Percentiles rank a stretch among this genome's conserved stretches.
phyloP scores from a whole-genome alignment of 1,140 invertebrate species.

The Dendroctonus valens region DNA sequence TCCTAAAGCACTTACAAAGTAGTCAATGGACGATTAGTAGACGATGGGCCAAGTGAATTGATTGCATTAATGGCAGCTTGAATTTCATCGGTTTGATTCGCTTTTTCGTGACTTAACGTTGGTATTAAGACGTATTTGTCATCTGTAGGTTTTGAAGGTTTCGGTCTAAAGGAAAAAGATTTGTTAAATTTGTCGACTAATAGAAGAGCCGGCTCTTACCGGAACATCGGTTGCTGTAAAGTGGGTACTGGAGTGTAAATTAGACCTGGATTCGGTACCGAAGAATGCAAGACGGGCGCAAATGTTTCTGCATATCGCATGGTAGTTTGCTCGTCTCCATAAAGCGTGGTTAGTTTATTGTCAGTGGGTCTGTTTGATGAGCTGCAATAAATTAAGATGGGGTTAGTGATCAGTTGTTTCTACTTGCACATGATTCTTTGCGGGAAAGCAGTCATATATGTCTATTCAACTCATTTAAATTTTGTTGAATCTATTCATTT shows the following conservation, averaged over 20 bases:
- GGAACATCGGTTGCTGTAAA: slow-evolving; percentile 42
- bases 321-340: slow-evolving; percentile 38
- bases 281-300: slow-evolving; percentile 43
- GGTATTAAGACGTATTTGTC: slow-evolving; percentile 55
- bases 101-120: slow-evolving; percentile 53
- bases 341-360: slow-evolving; percentile 41
- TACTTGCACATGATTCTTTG: too few relatives aligned
- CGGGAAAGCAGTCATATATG: too few relatives aligned
- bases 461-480: too few relatives aligned
- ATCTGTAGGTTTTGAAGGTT: slow-evolving; percentile 42
- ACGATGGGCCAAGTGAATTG: slow-evolving; percentile 47
- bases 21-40: slow-evolving; percentile 41
- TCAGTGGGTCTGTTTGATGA: slow-evolving; percentile 36
- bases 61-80: slow-evolving; percentile 53
- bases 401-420: too few relatives aligned
- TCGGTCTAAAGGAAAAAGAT: slow-evolving; percentile 36
- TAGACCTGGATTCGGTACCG: slow-evolving; percentile 44
- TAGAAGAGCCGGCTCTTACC: slow-evolving; percentile 3
- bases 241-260: slow-evolving; percentile 40
- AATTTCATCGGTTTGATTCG: slow-evolving; percentile 47
- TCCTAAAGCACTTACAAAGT: slow-evolving; percentile 38
- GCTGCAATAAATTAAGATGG: slow-evolving; percentile 4
- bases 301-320: slow-evolving; percentile 35
- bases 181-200: background rate
- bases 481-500: too few relatives aligned